Evolutionary conservation across 1,140 invertebrate species (phyloP), one percentile per base, ranked within the genome.

Genomic region (Paralvinella palmiformis): DNA sequence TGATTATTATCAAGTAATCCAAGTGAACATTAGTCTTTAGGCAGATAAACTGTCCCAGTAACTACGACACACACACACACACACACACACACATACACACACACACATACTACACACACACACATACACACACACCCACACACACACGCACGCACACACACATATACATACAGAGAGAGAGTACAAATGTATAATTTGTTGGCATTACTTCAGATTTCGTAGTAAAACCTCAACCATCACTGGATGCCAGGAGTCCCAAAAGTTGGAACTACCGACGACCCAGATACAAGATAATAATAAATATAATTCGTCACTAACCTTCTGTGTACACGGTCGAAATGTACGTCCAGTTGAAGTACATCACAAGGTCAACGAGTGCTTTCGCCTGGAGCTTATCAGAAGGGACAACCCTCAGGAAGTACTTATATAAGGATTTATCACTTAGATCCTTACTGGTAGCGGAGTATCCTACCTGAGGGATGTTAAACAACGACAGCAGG

Each of bases 401-500:
- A 15, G 91, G 89, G 5, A 92, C 90, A 2, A 91, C 89, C 20
- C 91, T 82, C 64, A 91, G 78, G 81, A 91, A 92, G 69, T 89
- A 90, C 60, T 86, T 86, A 79, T 88, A 92, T 67, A 88, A 82
- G 66, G 84, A 85, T 76, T 91, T 91, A 74, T 90, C 87, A 64
- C 88, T 90, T 36, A 92, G 81, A 76, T 90, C 89, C 67, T 83
- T 85, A 35, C 86, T 87, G 6, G 90, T 92, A 3, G 89, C 87
- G 1, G 89, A 90, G 79, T 91, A 92, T 17, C 89, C 89, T 70
- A 91, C 89, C 78, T 91, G 88, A 0, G 89, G 89, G 65, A 91
- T 90, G 69, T 87, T 85, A 74, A 91, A 90, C 2, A 90, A 82
- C 74, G 91, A 89, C 33, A 92, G 79, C 32, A 92, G 76, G 81